Evolutionary conservation across 1,140 invertebrate genomes (phyloP), one percentile per base, ranked within the genome.

Genomic region (Chrysoperla carnea): DNA sequence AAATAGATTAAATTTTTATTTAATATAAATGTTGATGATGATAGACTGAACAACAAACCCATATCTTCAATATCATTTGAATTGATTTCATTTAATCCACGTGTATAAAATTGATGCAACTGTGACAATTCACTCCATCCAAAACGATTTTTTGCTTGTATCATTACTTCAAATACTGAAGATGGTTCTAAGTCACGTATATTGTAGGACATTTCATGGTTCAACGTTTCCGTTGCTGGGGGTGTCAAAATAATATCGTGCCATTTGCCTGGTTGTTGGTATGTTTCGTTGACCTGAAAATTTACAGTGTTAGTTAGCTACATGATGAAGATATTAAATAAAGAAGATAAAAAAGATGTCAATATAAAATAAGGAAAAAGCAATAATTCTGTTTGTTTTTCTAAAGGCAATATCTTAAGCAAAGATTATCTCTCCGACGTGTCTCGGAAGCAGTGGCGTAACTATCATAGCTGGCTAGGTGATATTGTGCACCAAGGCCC

Each of bases 231-330:
- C 44, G 60, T 58, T 27, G 49, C 49, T 6, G 55, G 52, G 8
- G 51, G 40, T 8, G 57, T 36, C 33, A 61, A 52, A 2, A 60
- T 40, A 36, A 76, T 66, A 52, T 81, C 78, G 48, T 80, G 77
- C 79, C 78, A 83, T 43, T 75, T 70, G 0, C 77, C 77, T 0
- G 75, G 75, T 54, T 73, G 69, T 54, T 79, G 75, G 58, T 76
- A 78, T 2, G 78, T 72, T 49, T 78, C 73, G 59, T 82, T 82
- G 51, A 76, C 71, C 76, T 78, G 61, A 9, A n/a, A n/a, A n/a
- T n/a, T n/a, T n/a, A n/a, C n/a, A n/a, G 56, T 55, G 45, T 23
- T 8, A 13, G 33, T n/a, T n/a, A n/a, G n/a, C n/a, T n/a, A 27
- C 31, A 8, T 33, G 11, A 8, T 33, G 7, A 8, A 33, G 31